Evolutionary conservation across 2,113 vertebrate genomes (phyloP), one percentile per base, ranked within the genome.

Genomic region (Strix uralensis): DNA sequence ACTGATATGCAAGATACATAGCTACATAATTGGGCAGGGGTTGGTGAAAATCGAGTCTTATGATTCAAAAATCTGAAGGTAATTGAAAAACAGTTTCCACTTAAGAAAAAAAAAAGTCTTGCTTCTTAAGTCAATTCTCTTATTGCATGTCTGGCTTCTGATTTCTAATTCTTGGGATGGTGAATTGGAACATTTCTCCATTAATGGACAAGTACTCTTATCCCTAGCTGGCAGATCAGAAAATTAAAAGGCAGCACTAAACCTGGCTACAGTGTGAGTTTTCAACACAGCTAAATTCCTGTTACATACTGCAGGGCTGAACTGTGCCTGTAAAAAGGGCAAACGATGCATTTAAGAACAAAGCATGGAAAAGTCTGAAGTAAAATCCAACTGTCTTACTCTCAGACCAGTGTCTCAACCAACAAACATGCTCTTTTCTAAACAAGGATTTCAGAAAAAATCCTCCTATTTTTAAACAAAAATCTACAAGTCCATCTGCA

Each of bases 221-320:
- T 94, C 89, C 66, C 29, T 49, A 71, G 51, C 51, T 90, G 55
- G 70, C 63, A 95, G 84, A 82, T 91, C 58, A 88, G 86, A 79
- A 95, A 95, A 91, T 55, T 80, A 90, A 81, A 85, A 92, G 46
- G 91, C 63, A 82, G 74, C 71, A 90, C 74, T 92, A 94, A 96
- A 94, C 67, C 82, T 70, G 58, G 34, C 54, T 51, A 44, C 23
- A 47, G n/a, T 22, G 21, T 63, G 36, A 88, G 63, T 66, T 85
- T 91, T 94, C 34, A 77, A 55, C 1, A 10, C 22, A 82, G 74
- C 13, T 58, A 34, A 83, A 86, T 90, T 95, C 81, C 75, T 83
- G 46, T 61, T 94, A 36, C 42, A 34, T 18, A 34, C 36, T 61
- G 77, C 66, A 81, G 63, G 7, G 2, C 10, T 88, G 87, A 88